Evolutionary conservation across 2,888 invertebrate species (phyloP).

Genomic region (Mythimna lalbum): DNA sequence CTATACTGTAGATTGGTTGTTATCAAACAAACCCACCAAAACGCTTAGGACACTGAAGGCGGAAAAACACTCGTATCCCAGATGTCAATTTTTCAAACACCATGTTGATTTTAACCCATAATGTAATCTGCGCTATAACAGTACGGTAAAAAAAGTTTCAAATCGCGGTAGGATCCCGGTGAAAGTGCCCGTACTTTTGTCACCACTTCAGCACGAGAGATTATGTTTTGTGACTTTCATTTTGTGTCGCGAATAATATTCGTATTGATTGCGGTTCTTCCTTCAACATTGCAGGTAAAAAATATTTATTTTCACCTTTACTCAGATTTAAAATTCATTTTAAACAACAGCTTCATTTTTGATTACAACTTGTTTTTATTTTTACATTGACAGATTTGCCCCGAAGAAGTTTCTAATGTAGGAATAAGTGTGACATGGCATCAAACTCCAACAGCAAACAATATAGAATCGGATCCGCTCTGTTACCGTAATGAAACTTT

Average conservation of each 20-base stretch:
- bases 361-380: not conserved
- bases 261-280: conserved; percentile 17
- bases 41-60: no score
- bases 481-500: conserved; percentile 76
- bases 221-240: conserved; percentile 27
- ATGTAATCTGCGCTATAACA: conserved; percentile 47
- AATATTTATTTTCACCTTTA: no score
- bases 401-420: conserved; percentile 74
- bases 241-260: conserved; percentile 23
- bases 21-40: no score
- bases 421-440: conserved; percentile 81
- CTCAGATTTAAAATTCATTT: no score
- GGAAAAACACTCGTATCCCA: not conserved
- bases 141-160: conserved; percentile 52
- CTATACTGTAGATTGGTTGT: no score
- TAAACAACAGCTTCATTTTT: not conserved
- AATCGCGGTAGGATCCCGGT: conserved; percentile 45
- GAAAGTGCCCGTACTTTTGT: conserved; percentile 31
- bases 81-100: conserved; percentile 38
- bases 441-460: conserved; percentile 69
- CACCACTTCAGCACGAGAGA: conserved; percentile 5
- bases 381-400: conserved; percentile 76
- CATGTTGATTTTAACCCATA: conserved; percentile 42
- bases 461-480: conserved; percentile 78
- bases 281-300: conserved; percentile 46